Evolutionary conservation across 2,888 invertebrate species (phyloP).

Genomic region (Horisme vitalbata): DNA sequence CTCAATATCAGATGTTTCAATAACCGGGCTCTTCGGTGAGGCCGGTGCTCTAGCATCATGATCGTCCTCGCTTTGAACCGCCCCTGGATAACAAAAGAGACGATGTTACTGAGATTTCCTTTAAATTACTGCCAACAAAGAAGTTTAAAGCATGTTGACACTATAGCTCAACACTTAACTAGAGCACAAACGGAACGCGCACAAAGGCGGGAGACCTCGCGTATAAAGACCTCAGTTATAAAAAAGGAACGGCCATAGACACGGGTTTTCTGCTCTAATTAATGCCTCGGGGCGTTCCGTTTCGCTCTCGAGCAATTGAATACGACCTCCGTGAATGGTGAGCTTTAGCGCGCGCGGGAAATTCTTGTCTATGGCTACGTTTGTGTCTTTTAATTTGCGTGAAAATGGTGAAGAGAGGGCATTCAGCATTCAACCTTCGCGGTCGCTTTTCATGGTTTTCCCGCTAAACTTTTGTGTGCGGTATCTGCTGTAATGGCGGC

Average conservation of each 20-base stretch:
- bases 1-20: slow-evolving; percentile 56
- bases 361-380: slow-evolving; percentile 67
- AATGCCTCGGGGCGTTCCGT: slow-evolving; percentile 80
- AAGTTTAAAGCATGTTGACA: slow-evolving; percentile 58
- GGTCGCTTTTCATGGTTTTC: slow-evolving; percentile 61
- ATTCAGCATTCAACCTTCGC: slow-evolving; percentile 54
- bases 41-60: slow-evolving; percentile 49
- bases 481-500: slow-evolving; percentile 46
- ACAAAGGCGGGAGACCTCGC: slow-evolving; percentile 63
- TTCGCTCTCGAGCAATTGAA: slow-evolving; percentile 75
- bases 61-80: slow-evolving; percentile 52
- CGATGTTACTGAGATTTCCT: slow-evolving; percentile 31
- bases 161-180: slow-evolving; percentile 67
- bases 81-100: slow-evolving; percentile 46
- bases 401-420: slow-evolving; percentile 74
- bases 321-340: slow-evolving; percentile 72
- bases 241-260: slow-evolving; percentile 75
- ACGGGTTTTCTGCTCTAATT: slow-evolving; percentile 79
- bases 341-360: slow-evolving; percentile 70
- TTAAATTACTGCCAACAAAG: slow-evolving; percentile 49
- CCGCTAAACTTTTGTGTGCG: slow-evolving; percentile 57
- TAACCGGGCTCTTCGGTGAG: slow-evolving; percentile 48
- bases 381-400: slow-evolving; percentile 81
- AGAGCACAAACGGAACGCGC: slow-evolving; percentile 55
- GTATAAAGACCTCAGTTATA: slow-evolving; percentile 76